Evolutionary conservation across 2,113 vertebrate species (phyloP).

Genomic region (Pan paniscus): DNA sequence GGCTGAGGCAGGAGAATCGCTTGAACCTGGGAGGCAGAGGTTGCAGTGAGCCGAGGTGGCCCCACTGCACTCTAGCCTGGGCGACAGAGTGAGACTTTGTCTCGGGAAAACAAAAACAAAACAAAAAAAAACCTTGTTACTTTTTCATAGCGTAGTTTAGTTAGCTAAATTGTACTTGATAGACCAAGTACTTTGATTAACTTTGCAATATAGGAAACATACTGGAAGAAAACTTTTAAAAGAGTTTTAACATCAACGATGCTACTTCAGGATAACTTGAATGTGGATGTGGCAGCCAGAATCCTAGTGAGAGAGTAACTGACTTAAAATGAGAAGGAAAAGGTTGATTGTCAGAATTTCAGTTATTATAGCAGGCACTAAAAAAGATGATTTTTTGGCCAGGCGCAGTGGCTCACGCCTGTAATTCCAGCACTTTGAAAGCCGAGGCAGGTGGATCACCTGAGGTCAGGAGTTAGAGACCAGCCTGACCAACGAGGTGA

Average conservation of each 20-base stretch:
- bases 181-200: background rate
- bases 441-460: too few species aligned
- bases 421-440: too few species aligned
- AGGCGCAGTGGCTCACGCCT: too few species aligned
- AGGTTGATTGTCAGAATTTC: background rate
- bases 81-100: too few species aligned
- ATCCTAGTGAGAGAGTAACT: background rate
- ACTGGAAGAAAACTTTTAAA: background rate
- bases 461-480: too few species aligned
- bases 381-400: too few species aligned
- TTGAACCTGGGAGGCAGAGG: too few species aligned
- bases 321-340: background rate
- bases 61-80: too few species aligned
- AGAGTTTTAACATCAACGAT: background rate
- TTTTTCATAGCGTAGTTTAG: background rate
- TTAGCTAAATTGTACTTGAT: background rate
- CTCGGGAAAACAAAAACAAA: too few species aligned
- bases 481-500: too few species aligned
- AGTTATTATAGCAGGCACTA: background rate
- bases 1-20: too few species aligned
- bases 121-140: background rate
- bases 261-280: background rate
- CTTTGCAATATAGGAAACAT: background rate
- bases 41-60: too few species aligned
- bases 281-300: background rate